Evolutionary conservation across 64 coral and sea anemone genomes (phyloP).

Genomic region (Montipora cactus): DNA sequence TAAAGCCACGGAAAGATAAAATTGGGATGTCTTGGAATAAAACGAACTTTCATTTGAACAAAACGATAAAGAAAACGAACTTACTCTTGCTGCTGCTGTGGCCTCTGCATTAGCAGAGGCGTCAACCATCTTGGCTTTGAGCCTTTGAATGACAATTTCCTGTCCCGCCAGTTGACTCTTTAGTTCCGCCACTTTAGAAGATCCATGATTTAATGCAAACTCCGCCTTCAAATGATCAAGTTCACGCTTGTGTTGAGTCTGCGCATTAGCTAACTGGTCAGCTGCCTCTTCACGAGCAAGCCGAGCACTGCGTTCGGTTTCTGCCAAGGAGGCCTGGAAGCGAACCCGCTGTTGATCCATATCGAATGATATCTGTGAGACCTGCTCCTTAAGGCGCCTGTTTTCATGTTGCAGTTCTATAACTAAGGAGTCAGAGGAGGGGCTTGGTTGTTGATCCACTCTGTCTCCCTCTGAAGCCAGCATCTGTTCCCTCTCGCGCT

Average conservation of each 20-base stretch:
- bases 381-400: conserved; percentile 70
- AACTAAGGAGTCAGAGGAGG: conserved; percentile 48
- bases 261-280: conserved; percentile 85
- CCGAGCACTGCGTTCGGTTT: conserved; percentile 80
- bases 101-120: conserved; percentile 61
- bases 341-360: conserved; percentile 91
- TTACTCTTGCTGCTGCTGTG: conserved; percentile 78
- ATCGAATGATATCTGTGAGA: conserved; percentile 77
- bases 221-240: conserved; percentile 78
- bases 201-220: conserved; percentile 80
- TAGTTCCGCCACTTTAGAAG: conserved; percentile 81
- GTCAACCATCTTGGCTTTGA: conserved; percentile 82
- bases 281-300: conserved; percentile 86
- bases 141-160: conserved; percentile 90
- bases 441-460: conserved; percentile 10
- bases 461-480: conserved; percentile 34
- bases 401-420: conserved; percentile 77
- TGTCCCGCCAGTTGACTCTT: conserved; percentile 87
- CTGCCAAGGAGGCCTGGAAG: conserved; percentile 89
- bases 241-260: conserved; percentile 79
- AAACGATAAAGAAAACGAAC: neutral
- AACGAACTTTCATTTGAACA: no score
- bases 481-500: conserved; percentile 83
- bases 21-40: no score
- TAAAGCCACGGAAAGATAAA: no score